Base-by-base conservation (phyloP, 1,140 invertebrate species). In the Cyclargus thomasi region DNA sequence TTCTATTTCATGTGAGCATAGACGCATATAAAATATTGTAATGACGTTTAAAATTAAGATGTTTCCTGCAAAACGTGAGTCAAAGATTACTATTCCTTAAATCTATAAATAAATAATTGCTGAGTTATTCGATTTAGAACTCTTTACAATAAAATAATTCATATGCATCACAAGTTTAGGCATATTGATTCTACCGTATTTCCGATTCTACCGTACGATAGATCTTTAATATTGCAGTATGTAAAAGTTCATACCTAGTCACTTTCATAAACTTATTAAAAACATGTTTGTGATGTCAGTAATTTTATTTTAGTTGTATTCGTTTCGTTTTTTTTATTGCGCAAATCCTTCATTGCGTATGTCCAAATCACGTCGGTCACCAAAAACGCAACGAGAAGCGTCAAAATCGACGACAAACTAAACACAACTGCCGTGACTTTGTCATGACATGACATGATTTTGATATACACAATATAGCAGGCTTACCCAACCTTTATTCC, bases 101-200 rank as follows among this genome's bases (percentile, higher is more conserved):
- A 59, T 59, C 55, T 59, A 59, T 59, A 59, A 47, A 59, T 59
- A 59, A 59, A 59, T 59, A 59, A 59, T 59, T 22, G 1, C 1
- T 20, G 17, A 18, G 18, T 59, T 21, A 21, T 59, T 59, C 20
- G 17, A 20, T 59, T 59, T 20, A 59, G 18, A 18, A 20, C 55
- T 59, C 55, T 59, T 59, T 59, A 59, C 55, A 22, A 47, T 59
- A 59, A 57, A 57, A 20, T 59, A 59, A 59, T 21, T 59, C 55
- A 20, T 59, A 59, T 59, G 55, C 55, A 59, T 21, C 55, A 59
- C 55, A 59, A 59, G 17, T 59, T 59, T 59, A 59, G 55, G 55
- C 55, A 59, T 59, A 20, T 47, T 8, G 39, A 47, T 16, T 14
- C 0, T 14, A 11, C 11, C 11, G 39, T 47, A 8, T 14, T 16